These are phyloP conservation scores for Allolobophora icterica DNA, from an alignment of 2,888 invertebrate genomes.

Conservation along the genomic window DNA sequence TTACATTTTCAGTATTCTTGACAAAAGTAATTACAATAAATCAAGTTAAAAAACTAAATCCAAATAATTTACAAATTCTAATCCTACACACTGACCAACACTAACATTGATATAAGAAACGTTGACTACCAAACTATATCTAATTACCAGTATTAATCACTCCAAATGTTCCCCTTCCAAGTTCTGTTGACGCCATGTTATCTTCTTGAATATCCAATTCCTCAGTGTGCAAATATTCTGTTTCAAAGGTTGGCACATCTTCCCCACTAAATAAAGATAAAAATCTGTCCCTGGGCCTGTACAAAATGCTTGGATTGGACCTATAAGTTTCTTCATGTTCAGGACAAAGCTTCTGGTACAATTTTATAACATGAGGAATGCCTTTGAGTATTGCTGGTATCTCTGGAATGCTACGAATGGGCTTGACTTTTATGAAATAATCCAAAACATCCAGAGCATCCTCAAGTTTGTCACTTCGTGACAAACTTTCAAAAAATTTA, in stretches of 20 bases:
- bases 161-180: slow-evolving; percentile 13
- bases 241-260: not conserved
- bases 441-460: not conserved
- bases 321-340: not conserved
- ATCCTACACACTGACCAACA: not conserved
- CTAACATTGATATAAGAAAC: not conserved
- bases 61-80: not conserved
- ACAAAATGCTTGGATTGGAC: not conserved
- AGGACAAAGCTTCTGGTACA: not conserved
- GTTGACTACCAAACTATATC: not conserved
- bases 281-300: not conserved
- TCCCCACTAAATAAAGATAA: not conserved
- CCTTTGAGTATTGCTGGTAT: not conserved
- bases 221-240: not conserved
- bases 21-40: no score
- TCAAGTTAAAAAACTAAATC: not conserved
- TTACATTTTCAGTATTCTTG: no score
- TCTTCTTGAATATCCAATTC: not conserved
- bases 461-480: not conserved
- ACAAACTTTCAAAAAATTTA: not conserved
- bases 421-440: not conserved
- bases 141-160: not conserved
- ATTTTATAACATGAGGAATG: not conserved
- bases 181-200: not conserved
- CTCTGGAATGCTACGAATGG: not conserved